Evolutionary conservation across 37 sponge, comb jelly and placozoan genomes (phyloP), one percentile per base, ranked within the genome.

Genomic region (Ephydatia muelleri): DNA sequence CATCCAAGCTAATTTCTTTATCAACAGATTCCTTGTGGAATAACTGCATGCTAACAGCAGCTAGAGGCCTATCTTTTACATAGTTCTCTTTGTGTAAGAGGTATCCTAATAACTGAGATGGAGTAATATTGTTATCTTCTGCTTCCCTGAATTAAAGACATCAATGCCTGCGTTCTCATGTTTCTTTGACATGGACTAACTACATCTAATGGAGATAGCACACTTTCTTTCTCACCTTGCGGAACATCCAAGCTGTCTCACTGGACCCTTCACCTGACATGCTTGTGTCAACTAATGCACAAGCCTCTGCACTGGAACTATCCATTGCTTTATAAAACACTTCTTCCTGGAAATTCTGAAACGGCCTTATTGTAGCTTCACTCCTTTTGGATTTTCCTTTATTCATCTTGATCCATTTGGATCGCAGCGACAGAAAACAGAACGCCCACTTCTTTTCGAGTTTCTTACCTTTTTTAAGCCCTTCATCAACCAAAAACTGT

Each of bases 71-170:
- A 57, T 57, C 57, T 57, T 57, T 57, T 1, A 57, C 57, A 57
- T 57, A 57, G 57, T 57, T 57, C 57, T 57, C 57, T 57, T 57
- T 57, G 57, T 57, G 57, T 57, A 57, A 57, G 57, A 57, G 57
- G 57, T 57, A 57, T 57, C 57, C 57, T 57, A 57, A 57, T 57
- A 57, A 11, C 57, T 57, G 57, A 57, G 57, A 57, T 57, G 57
- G 57, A 57, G 57, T 57, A 57, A 57, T 57, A 57, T 57, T 57
- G 57, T 57, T 57, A 19, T 43, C 43, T 43, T 43, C 43, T 43
- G 43, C 43, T 43, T 43, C 43, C 57, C 57, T 57, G 6, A 57
- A 57, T 57, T 57, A 57, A 57, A 57, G 57, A 57, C 57, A 57
- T 57, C 57, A 57, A 57, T 57, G 19, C 57, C 57, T 57, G 57